Evolutionary conservation across 2,797 vertebrate genomes (phyloP), one percentile per base, ranked within the genome.

Genomic region (Sibirionetta formosa): DNA sequence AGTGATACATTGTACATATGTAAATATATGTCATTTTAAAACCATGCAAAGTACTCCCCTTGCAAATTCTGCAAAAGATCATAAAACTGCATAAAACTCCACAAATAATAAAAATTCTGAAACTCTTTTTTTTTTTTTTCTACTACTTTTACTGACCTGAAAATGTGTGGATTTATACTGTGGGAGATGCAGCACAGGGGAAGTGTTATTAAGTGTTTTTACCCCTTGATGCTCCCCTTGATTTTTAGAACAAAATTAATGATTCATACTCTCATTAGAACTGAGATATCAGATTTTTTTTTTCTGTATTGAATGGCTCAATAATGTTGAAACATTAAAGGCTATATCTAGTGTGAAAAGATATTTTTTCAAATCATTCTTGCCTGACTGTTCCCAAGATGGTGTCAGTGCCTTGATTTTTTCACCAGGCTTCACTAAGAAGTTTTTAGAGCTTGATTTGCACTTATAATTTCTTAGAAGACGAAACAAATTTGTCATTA

Each of bases 401-500:
- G 40, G 11, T 54, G 27, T 2, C 26, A 60, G 10, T 35, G n/a
- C 40, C 70, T 66, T 54, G 61, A 44, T 0, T 1, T 0, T 80
- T 94, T 71, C 33, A 75, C 23, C 44, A 64, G 38, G 6, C 4
- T 84, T 79, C 65, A 58, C 13, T 46, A 5, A 75, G 40, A 60
- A 76, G 19, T 8, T 8, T 73, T 79, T 27, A 86, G 13, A 81
- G 1, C 5, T 33, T 6, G 40, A 2, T 58, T 65, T 70, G 17
- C 58, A 66, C 57, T 66, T 90, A 48, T 58, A 58, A 66, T 80
- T 80, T 70, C 46, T 77, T 73, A 42, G 11, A 88, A 77, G 5
- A 11, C 36, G 66, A 77, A 36, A 15, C 0, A 81, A 80, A 81
- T 42, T 58, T 50, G 6, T 33, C 13, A 80, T 73, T 54, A 19